phyloP scores from a whole-genome alignment of 2,113 vertebrate genomes.

The Phylloscopus trochiloides region DNA sequence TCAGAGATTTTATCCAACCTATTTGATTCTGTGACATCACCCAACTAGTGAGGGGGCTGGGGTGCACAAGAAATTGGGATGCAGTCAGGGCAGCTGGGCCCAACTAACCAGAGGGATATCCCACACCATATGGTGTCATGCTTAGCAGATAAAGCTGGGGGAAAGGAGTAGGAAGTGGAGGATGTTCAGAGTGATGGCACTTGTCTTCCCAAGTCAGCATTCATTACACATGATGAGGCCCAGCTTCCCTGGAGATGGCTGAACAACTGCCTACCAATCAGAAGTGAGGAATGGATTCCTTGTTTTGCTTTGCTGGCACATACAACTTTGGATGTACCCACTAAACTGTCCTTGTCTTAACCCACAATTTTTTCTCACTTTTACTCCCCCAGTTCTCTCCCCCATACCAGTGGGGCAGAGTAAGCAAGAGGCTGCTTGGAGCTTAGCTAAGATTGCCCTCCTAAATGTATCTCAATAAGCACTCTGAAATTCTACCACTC shows the following conservation, averaged over 20 bases:
- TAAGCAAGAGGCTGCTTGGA: background rate
- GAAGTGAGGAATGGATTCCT: background rate
- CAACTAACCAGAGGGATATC: background rate
- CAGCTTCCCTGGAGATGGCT: background rate
- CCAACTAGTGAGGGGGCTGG: background rate
- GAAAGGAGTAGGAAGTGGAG: background rate
- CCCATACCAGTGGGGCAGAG: background rate
- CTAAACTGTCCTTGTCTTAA: background rate
- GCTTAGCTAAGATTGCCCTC: background rate
- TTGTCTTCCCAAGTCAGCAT: background rate
- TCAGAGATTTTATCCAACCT: background rate
- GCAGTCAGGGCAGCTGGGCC: background rate
- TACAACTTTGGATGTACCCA: background rate
- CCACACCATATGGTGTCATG: background rate
- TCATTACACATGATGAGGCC: too few species aligned
- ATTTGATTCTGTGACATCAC: background rate
- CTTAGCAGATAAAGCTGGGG: background rate
- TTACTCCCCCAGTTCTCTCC: background rate
- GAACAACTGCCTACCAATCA: background rate
- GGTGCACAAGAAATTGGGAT: background rate
- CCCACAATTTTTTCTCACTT: background rate
- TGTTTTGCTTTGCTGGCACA: rapidly evolving
- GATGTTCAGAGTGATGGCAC: background rate
- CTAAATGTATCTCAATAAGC: background rate
- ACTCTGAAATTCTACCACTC: background rate